Evolutionary conservation across 2,888 invertebrate genomes (phyloP).

Genomic region (Apodemia duryi): DNA sequence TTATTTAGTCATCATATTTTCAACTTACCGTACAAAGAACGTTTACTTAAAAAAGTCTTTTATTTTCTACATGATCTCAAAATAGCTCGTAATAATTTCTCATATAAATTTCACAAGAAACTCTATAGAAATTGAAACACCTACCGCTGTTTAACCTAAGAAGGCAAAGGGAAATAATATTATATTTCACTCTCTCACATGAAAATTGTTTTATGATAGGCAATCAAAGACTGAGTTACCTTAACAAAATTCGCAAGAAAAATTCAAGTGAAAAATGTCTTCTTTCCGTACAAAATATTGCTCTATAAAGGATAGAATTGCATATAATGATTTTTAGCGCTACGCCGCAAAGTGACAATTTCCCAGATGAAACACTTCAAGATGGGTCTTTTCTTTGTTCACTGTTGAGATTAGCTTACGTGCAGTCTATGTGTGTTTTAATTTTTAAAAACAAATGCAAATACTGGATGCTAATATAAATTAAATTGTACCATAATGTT

Average conservation of each 20-base stretch:
- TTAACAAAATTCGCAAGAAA: constrained; percentile 31
- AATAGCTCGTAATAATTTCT: background rate
- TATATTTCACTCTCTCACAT: constrained; percentile 22
- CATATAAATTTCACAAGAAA: constrained; percentile 5
- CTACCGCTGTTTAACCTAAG: constrained; percentile 7
- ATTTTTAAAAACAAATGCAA: background rate
- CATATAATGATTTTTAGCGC: constrained; percentile 41
- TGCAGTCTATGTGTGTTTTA: background rate
- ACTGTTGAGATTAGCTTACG: constrained; percentile 9
- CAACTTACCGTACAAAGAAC: background rate
- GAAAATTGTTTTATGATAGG: constrained; percentile 33
- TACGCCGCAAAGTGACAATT: constrained; percentile 43
- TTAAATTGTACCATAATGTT: no score
- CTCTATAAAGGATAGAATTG: constrained; percentile 34
- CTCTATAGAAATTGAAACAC: constrained; percentile 6
- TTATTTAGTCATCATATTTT: no score
- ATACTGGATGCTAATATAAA: no score
- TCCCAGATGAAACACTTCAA: constrained; percentile 36
- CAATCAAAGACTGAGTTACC: constrained; percentile 30
- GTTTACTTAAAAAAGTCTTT: background rate
- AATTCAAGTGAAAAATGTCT: constrained; percentile 35
- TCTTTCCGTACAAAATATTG: constrained; percentile 36
- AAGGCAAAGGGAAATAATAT: constrained; percentile 13
- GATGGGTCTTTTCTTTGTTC: constrained; percentile 19
- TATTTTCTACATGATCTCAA: background rate